Evolutionary conservation across 1,140 invertebrate species (phyloP).

Genomic region (Muscidifurax raptorellus): DNA sequence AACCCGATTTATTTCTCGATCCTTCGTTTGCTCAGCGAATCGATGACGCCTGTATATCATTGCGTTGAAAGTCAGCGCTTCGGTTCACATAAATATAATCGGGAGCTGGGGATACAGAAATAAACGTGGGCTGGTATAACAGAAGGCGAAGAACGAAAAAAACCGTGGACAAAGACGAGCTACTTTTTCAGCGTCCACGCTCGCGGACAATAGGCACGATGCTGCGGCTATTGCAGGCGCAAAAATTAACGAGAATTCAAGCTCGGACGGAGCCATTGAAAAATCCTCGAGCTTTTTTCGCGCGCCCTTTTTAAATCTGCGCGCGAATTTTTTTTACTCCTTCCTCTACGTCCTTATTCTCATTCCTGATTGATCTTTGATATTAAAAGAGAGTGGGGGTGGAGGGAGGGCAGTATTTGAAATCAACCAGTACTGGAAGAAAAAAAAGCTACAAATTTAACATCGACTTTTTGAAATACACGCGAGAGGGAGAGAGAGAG

Average conservation of each 20-base stretch:
- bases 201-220: not conserved
- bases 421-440: not conserved
- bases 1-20: too few relatives aligned
- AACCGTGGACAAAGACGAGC: not conserved
- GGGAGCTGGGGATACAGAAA: too few relatives aligned
- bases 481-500: conserved; percentile 45
- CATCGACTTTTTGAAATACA: conserved; percentile 46
- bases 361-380: not conserved
- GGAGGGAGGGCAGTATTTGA: not conserved
- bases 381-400: not conserved
- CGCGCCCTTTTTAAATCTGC: not conserved
- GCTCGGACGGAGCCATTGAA: conserved; percentile 62
- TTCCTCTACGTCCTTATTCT: not conserved
- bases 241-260: conserved; percentile 75
- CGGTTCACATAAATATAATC: too few relatives aligned
- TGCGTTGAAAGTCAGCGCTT: too few relatives aligned
- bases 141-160: not conserved
- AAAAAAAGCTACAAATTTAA: not conserved
- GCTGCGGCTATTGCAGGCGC: conserved; percentile 55
- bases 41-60: too few relatives aligned
- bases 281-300: not conserved
- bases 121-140: not conserved
- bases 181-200: not conserved
- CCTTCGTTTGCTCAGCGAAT: too few relatives aligned
- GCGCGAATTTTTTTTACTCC: not conserved